Percentiles rank a stretch among this genome's conserved stretches.
These are phyloP conservation scores for Eretmochelys imbricata DNA, from an alignment of 2,113 vertebrate species.

Conservation along the genomic window DNA sequence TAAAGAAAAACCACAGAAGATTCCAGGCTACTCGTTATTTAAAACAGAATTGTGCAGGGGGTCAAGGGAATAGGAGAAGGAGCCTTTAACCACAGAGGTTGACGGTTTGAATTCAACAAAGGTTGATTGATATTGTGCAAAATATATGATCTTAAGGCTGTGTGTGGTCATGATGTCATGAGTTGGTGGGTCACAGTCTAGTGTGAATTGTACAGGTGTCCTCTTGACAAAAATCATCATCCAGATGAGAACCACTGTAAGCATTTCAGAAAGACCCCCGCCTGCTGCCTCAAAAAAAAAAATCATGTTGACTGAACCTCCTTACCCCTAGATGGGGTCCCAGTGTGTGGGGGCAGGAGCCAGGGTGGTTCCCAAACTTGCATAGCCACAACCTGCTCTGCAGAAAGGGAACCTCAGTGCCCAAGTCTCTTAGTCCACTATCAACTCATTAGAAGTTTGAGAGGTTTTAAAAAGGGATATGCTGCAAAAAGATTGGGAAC, in stretches of 20 bases:
- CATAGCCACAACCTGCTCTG: not conserved
- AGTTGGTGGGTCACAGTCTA: not conserved
- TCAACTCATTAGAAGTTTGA: not conserved
- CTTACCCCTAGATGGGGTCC: not conserved
- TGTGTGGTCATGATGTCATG: accelerated
- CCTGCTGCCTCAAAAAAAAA: too few relatives aligned
- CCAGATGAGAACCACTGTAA: not conserved
- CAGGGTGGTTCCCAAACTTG: not conserved
- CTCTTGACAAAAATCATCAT: not conserved
- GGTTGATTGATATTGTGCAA: not conserved
- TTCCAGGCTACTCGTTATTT: not conserved
- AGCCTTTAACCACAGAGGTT: not conserved
- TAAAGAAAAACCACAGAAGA: not conserved
- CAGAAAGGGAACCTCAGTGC: not conserved
- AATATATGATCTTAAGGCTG: not conserved
- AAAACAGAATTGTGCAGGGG: not conserved
- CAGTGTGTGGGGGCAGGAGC: too few relatives aligned
- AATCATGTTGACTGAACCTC: not conserved
- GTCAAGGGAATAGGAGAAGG: not conserved
- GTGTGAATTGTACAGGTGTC: not conserved
- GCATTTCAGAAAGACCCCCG: not conserved
- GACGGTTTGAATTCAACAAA: not conserved
- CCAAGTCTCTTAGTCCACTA: not conserved
- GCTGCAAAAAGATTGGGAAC: not conserved
- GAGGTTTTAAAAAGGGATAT: not conserved